Base-by-base conservation (phyloP, 1,140 invertebrate genomes). In the Drosophila equinoxialis region DNA sequence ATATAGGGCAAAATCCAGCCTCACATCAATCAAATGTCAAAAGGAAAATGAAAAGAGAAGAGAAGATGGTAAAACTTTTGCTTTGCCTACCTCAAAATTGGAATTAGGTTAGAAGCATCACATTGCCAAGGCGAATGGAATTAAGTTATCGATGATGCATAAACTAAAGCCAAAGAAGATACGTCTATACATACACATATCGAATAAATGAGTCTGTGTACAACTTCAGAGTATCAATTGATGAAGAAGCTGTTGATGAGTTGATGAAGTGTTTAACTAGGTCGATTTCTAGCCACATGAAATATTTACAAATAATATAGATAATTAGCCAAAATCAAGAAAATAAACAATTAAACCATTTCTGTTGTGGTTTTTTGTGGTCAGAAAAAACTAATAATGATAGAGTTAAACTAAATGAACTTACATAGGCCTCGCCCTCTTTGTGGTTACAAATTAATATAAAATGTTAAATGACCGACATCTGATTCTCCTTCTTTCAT, bases 31-130 rank as follows among this genome's bases (percentile, higher is more conserved):
- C 45, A 51, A 51, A 51, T 23, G 45, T 51, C 45, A 20, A 20
- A 51, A 63, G 61, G 20, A 26, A 63, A 66, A 33, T 45, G 65
- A 39, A 57, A 26, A 51, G 17, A 51, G 20, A 23, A 8, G 20
- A 85, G 54, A 66, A 42, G 69, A 33, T 57, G 42, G 23, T 17
- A 65, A 57, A 62, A 65, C 65, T 51, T 79, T 60, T 42, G 62
- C 71, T 39, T 62, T 68, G 17, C 65, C 35, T 37, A 37, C 7
- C 58, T 48, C 68, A 59, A 57, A 85, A 85, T 86, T 86, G 81
- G 81, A 51, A 51, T 51, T 51, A 7, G 45, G 81, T 85, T 85
- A 85, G 74, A 81, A 69, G 81, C 82, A 86, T 85, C 81, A 59
- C 78, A 69, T 85, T 86, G 76, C 81, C 69, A 63, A 77, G 79